Conservation (phyloP, 2,888 invertebrate species). For the Argyresthia goedartella region DNA sequence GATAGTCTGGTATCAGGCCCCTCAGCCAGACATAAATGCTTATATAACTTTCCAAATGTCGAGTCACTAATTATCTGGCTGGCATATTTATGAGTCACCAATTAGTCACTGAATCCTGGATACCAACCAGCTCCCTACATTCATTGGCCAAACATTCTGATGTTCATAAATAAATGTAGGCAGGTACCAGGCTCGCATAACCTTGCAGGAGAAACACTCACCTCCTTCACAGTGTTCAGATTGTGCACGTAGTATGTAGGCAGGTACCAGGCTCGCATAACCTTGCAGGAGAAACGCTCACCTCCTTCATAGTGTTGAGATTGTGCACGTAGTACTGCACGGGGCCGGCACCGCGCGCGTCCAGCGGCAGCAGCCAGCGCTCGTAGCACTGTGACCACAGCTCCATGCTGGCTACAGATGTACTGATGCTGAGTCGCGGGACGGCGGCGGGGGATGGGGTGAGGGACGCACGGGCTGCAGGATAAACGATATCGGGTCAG, state of each 20-base stretch:
- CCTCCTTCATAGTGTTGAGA: conserved; percentile 54
- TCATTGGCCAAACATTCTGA: too few species aligned
- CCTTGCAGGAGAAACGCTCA: conserved; percentile 16
- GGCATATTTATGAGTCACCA: too few species aligned
- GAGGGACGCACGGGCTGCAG: background rate
- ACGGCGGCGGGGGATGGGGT: conserved; percentile 12
- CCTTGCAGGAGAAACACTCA: conserved; percentile 16
- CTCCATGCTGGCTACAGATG: conserved; percentile 70
- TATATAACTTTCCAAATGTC: too few species aligned
- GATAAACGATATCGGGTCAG: background rate
- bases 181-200: conserved; percentile 5
- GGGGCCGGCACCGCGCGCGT: conserved; percentile 79
- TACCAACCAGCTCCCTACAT: too few species aligned
- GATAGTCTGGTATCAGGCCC: too few species aligned
- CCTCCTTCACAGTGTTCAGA: conserved; percentile 54
- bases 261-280: conserved; percentile 5
- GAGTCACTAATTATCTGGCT: too few species aligned
- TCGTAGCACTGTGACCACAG: conserved; percentile 93
- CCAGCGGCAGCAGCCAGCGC: conserved; percentile 88
- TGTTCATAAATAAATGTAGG: too few species aligned
- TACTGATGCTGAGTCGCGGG: conserved; percentile 49
- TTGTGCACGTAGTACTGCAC: conserved; percentile 70
- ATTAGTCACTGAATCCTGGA: too few species aligned
- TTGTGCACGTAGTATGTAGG: conserved; percentile 34
- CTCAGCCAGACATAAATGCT: too few species aligned